Base-by-base conservation (phyloP, 2,113 vertebrate species). In the Camelus bactrianus region DNA sequence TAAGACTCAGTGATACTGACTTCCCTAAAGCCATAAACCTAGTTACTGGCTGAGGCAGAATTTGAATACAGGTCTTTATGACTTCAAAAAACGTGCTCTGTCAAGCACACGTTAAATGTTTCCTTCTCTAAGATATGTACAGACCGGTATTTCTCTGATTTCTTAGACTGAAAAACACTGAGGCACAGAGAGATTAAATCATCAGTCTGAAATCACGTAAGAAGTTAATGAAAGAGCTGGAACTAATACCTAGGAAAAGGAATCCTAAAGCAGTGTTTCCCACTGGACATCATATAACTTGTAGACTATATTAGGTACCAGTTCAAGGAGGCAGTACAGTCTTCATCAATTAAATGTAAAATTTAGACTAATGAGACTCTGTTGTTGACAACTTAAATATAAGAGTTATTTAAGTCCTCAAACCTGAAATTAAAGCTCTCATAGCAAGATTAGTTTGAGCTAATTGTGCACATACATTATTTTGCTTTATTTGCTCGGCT, bases 381-480 rank as follows among this genome's bases (percentile, higher is more conserved):
- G 64, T 70, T 12, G 20, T 69, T 94, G 76, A 94, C 11, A 58
- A 91, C 9, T 94, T 64, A 72, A 91, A 76, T 94, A 77, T 87
- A 79, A 91, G 20, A 64, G 38, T 75, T 2, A 89, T 75, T 97
- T 93, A 93, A 97, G 14, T 80, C 26, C 30, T 4, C 16, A 87
- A 64, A 10, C 91, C 22, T 85, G 52, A 95, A 94, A 95, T 80
- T 93, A 87, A 93, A 76, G 26, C 84, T 73, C 28, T 85, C 48
- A 88, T 50, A 64, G 65, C 42, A 95, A 93, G 30, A 88, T 93
- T 94, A 80, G 91, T 87, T 90, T 93, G 35, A 89, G 75, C 26
- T 90, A 94, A 91, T 48, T 94, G 9, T 79, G 10, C 15, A 87
- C 52, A 91, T 87, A 80, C 38, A 95, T 82, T 79, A 73, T 77